Conservation (phyloP, 2,113 vertebrate genomes). For the Oreochromis aureus region DNA sequence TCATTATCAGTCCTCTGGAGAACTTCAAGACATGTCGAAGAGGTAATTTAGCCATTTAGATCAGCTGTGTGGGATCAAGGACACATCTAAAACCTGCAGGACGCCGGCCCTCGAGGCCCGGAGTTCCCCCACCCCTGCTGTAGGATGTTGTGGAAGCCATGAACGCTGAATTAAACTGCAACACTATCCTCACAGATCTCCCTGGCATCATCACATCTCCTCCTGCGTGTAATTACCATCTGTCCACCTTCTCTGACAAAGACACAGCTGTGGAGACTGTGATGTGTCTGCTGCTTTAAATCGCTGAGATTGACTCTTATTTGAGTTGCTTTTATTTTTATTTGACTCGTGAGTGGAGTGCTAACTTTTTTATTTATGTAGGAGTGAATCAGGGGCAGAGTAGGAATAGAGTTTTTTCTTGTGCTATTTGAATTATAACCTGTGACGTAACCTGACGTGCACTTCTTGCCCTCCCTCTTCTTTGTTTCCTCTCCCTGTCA, state of each 20-base stretch:
- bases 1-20: fast-evolving
- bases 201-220: neutral
- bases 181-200: neutral
- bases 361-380: neutral
- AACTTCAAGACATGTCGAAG: neutral
- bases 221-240: neutral
- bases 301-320: neutral
- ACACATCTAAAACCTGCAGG: fast-evolving
- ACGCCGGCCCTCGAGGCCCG: fast-evolving
- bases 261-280: fast-evolving
- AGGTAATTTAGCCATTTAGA: neutral
- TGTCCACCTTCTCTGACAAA: neutral
- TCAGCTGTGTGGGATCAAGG: neutral
- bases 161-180: neutral
- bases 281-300: neutral
- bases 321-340: fast-evolving
- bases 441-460: fast-evolving
- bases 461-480: neutral
- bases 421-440: neutral
- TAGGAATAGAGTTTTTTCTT: neutral
- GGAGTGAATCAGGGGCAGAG: neutral
- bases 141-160: neutral
- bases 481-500: neutral
- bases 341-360: fast-evolving
- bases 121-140: fast-evolving